A percentile compares a stretch with the other conserved stretches of the same genome.
Evolutionary conservation across 1,140 invertebrate species (phyloP).

Genomic region (Brachionus calyciflorus): DNA sequence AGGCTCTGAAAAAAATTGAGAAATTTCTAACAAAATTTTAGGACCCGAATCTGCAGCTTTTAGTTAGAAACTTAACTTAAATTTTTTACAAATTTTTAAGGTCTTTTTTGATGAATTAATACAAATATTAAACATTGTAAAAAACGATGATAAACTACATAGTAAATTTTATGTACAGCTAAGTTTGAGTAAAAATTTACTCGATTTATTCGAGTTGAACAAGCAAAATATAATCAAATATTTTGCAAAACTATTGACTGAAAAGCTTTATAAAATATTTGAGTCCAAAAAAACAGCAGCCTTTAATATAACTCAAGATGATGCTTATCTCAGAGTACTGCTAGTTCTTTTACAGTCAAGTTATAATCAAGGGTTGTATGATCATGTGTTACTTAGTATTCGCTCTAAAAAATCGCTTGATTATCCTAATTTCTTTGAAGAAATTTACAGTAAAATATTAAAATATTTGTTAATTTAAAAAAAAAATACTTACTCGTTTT

Average conservation of each 20-base stretch:
- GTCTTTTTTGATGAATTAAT: constrained; percentile 20
- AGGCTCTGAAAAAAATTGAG: no score
- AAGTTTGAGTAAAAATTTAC: neutral
- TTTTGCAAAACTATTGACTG: neutral
- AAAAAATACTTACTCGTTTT: neutral
- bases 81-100: neutral
- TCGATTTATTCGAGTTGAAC: constrained; percentile 2
- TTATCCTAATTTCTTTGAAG: neutral
- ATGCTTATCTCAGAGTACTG: neutral
- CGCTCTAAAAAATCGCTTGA: neutral
- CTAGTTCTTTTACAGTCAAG: neutral
- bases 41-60: no score
- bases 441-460: neutral
- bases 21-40: no score
- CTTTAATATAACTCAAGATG: neutral
- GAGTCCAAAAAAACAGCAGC: neutral
- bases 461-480: neutral
- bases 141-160: neutral
- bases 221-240: neutral
- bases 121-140: neutral
- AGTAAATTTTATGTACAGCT: neutral
- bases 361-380: neutral
- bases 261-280: neutral
- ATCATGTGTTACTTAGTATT: neutral
- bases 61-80: neutral